Percentiles rank a stretch among this genome's conserved stretches.
Conservation (phyloP, 1,140 invertebrate genomes). For the Ephestia elutella region DNA sequence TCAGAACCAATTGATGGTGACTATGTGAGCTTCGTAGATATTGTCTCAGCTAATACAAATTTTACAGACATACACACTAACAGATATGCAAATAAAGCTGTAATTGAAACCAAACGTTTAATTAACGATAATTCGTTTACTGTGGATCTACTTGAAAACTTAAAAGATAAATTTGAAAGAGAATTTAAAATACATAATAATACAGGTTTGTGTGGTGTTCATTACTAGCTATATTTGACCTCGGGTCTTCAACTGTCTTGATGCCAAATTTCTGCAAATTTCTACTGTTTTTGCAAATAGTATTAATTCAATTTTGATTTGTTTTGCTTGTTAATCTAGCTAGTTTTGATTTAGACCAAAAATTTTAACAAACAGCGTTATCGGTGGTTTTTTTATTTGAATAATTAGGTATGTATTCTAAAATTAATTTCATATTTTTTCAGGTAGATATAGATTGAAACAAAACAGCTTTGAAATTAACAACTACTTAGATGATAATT, state of each 20-base stretch:
- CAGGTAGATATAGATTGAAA: background rate
- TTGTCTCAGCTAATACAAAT: background rate
- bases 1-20: background rate
- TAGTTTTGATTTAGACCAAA: too few species aligned
- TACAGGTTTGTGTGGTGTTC: too few species aligned
- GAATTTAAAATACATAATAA: background rate
- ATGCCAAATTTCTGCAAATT: too few species aligned
- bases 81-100: background rate
- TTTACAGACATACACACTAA: background rate
- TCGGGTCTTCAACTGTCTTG: too few species aligned
- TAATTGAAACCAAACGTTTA: background rate
- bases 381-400: too few species aligned
- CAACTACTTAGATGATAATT: background rate
- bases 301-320: too few species aligned
- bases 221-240: too few species aligned
- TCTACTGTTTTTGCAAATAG: too few species aligned
- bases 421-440: background rate
- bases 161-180: background rate
- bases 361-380: too few species aligned
- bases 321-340: too few species aligned
- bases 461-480: background rate
- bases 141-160: background rate
- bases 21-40: conserved; percentile 7
- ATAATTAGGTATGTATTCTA: background rate
- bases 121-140: background rate